Conservation (phyloP, 1,140 invertebrate genomes). For the Tyrophagus putrescentiae region DNA sequence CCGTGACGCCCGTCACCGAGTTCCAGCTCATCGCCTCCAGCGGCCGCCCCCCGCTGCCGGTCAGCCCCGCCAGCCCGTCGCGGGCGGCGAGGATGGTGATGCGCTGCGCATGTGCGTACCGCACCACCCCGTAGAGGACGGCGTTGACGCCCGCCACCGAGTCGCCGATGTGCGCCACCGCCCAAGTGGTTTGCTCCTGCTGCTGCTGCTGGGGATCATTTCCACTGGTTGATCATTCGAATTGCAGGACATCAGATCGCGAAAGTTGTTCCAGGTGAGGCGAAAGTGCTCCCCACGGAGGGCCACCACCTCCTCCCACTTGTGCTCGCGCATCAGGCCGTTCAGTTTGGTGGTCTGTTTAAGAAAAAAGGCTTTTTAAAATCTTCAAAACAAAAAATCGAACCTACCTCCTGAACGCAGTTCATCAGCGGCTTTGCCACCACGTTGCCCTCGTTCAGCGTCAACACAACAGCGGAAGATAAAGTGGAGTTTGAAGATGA, state of each 20-base stretch:
- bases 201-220: conserved; percentile 56
- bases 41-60: conserved; percentile 46
- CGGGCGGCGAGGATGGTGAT: conserved; percentile 79
- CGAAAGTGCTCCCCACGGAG: conserved; percentile 82
- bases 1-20: background rate
- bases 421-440: conserved; percentile 90
- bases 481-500: background rate
- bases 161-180: conserved; percentile 92
- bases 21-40: background rate
- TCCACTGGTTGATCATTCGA: conserved; percentile 69
- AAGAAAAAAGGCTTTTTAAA: background rate
- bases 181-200: conserved; percentile 40
- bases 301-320: conserved; percentile 82
- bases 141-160: conserved; percentile 98
- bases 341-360: conserved; percentile 65
- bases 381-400: background rate
- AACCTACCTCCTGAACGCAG: conserved; percentile 59
- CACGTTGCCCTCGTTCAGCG: conserved; percentile 91
- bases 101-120: conserved; percentile 72
- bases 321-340: conserved; percentile 66
- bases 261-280: conserved; percentile 27
- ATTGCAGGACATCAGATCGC: conserved; percentile 81
- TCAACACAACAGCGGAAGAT: conserved; percentile 81
- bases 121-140: conserved; percentile 85
- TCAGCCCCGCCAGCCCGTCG: conserved; percentile 83